Base-by-base conservation (phyloP, 2,888 invertebrate species). In the Pristionchus entomophagus region DNA sequence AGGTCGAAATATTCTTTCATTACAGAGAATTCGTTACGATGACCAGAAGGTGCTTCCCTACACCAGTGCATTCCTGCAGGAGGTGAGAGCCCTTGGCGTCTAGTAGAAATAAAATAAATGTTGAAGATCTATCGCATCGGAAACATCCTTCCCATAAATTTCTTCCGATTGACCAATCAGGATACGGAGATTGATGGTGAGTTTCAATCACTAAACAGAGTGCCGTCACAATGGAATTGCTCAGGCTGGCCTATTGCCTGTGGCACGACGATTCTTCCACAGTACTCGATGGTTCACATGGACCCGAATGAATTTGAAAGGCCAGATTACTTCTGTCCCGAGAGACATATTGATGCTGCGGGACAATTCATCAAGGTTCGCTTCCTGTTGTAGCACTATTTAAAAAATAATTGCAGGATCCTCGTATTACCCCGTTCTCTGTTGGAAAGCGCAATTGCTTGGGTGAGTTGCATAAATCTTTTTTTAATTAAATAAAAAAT, bases 311-410 rank as follows among this genome's bases (percentile, higher is more conserved):
- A 80, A 32, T 80, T 53, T 53, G 51, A 49, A 32, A 5, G 80
- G n/a, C 80, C 80, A 0, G 53, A 49, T 1, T 80, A 80, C 38
- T 80, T 80, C 80, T 80, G 80, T 32, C 80, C 80, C 17, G 80
- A 80, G 53, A 80, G 80, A 26, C 80, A 80, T 19, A 53, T 80
- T 10, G 38, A 80, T 29, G 53, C n/a, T 12, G 35, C 51, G 1
- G 53, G 80, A 0, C 51, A 51, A 19, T 80, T 80, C 35, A n/a
- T 80, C 49, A 80, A 80, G 53, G 80, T n/a, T n/a, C n/a, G n/a
- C n/a, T 80, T 45, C 29, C 26, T n/a, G 10, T 45, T 41, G 17
- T n/a, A 56, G 56, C 5, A 56, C 1, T 62, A 1, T 29, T 29
- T 65, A 32, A 29, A 29, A 17, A 32, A 56, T 32, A 6, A 1